Conservation (phyloP, 2,113 vertebrate genomes). For the Craseonycteris thonglongyai region DNA sequence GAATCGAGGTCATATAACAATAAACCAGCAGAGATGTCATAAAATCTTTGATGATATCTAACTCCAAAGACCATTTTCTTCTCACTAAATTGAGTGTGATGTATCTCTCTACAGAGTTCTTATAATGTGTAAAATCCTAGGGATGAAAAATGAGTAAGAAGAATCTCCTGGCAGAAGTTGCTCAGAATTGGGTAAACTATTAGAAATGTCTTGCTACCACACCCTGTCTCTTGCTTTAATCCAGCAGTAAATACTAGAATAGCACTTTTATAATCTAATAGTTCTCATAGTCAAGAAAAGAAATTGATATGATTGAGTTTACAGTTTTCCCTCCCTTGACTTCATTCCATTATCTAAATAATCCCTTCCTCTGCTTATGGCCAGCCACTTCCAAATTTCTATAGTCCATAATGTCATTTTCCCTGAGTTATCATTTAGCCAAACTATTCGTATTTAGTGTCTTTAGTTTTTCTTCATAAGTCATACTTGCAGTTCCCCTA, state of each 20-base stretch:
- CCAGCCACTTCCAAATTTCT: not conserved
- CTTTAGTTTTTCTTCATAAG: slow-evolving; percentile 22
- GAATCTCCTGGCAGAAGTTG: not conserved
- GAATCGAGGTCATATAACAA: not conserved
- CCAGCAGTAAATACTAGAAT: not conserved
- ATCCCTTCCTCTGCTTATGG: not conserved
- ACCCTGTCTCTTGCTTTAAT: not conserved
- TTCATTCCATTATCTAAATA: slow-evolving; percentile 8
- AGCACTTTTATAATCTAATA: not conserved
- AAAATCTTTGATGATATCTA: not conserved
- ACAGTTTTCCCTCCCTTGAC: not conserved
- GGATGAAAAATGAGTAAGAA: not conserved
- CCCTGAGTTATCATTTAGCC: not conserved
- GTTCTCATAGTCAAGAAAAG: not conserved
- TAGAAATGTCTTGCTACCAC: not conserved
- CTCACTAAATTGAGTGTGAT: not conserved
- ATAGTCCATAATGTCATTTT: not conserved
- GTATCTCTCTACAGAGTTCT: not conserved
- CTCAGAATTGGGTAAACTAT: not conserved
- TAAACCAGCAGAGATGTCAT: not conserved
- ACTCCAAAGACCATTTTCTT: not conserved
- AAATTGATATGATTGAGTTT: not conserved
- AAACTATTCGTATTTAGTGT: not conserved
- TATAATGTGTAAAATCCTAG: not conserved
- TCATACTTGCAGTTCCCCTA: not conserved